Base-by-base conservation (phyloP, 2,113 vertebrate species). In the Archocentrus centrarchus region DNA sequence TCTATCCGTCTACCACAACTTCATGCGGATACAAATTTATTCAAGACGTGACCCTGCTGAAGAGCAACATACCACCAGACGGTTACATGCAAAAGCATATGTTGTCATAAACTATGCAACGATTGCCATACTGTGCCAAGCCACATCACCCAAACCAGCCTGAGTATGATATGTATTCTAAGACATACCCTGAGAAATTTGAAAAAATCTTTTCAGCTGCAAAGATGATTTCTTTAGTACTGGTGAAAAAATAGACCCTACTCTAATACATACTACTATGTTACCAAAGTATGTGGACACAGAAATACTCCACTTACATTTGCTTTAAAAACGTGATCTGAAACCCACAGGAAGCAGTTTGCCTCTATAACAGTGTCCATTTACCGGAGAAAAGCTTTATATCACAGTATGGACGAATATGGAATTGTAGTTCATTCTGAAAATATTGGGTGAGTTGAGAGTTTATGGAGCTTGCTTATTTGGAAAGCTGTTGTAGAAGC, bases 31-130 rank as follows among this genome's bases (percentile, higher is more conserved):
- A 63, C 66, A 13, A 17, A 75, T 14, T 41, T 61, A 22, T 27
- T 20, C 44, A 61, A 57, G 64, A 55, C 47, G 14, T 59, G 61
- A 83, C 77, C 77, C 57, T 27, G 30, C 60, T n/a, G 6, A 35
- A 5, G 57, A 20, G 59, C 57, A 20, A 24, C 18, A 3, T 1
- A 7, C 2, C 35, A 81, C 0, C 90, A 90, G 91, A 94, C 90
- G 91, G 90, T 80, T 32, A 8, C 82, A 88, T 27, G 57, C 58
- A 80, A 78, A 73, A 91, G 32, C 90, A 92, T 90, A 91, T 93
- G 89, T 82, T 75, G 80, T 86, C 86, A 92, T 93, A 75, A 93
- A 93, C 55, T 59, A 89, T 93, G 90, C 80, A 92, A 77, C 77
- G 24, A 88, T 59, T 76, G 80, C 44, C 89, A 81, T 61, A n/a